These are phyloP conservation scores for Drosophila cognata DNA, from an alignment of 2,888 invertebrate genomes.

Conservation along the genomic window DNA sequence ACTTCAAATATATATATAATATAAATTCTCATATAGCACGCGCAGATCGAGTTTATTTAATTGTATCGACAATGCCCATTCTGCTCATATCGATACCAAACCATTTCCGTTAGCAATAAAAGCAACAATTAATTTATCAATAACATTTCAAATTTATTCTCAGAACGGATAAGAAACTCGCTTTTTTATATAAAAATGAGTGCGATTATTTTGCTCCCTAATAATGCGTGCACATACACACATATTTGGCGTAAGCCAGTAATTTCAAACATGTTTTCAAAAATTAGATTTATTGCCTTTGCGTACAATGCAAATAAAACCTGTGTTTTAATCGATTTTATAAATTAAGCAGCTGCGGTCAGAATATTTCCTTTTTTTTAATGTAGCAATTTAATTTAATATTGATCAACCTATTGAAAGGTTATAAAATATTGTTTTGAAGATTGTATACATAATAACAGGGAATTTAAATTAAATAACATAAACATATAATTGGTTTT, in stretches of 20 bases:
- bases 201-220: neutral
- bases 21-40: neutral
- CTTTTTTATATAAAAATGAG: neutral
- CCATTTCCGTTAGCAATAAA: neutral
- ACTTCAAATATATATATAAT: too few species aligned
- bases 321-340: neutral
- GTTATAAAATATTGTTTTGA: too few species aligned
- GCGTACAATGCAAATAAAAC: rapidly evolving
- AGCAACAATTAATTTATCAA: neutral
- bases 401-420: too few species aligned
- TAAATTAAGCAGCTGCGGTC: neutral
- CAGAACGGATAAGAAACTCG: neutral
- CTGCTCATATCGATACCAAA: neutral
- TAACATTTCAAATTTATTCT: neutral
- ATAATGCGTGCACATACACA: neutral
- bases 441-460: too few species aligned
- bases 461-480: too few species aligned
- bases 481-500: too few species aligned
- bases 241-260: neutral
- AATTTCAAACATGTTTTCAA: neutral
- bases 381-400: too few species aligned
- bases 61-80: neutral
- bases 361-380: neutral
- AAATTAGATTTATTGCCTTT: neutral
- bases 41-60: neutral